phyloP scores from a whole-genome alignment of 2,113 vertebrate species.

The Melospiza georgiana region DNA sequence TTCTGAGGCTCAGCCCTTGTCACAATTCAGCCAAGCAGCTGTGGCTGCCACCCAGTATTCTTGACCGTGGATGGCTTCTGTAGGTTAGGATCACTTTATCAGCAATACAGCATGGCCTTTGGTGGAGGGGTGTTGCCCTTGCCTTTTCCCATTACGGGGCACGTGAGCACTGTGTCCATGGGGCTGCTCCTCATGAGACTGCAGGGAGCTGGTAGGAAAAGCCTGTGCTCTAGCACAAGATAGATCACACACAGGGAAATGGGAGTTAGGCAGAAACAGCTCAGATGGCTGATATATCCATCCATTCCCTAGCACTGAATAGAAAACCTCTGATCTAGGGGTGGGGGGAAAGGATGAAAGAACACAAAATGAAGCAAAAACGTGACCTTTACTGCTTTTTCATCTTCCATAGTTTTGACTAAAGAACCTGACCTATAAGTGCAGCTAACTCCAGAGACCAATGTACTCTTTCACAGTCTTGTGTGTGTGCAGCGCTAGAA shows the following conservation, averaged over 20 bases:
- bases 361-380: background rate
- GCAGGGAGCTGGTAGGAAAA: background rate
- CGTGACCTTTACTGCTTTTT: background rate
- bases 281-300: background rate
- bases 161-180: fast-evolving
- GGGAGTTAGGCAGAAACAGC: background rate
- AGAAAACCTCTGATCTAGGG: background rate
- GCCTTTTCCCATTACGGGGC: background rate
- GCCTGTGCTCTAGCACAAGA: background rate
- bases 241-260: background rate
- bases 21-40: background rate
- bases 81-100: background rate
- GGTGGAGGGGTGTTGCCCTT: background rate
- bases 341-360: background rate
- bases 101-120: background rate
- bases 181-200: background rate
- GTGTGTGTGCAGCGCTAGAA: background rate
- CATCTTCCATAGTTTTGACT: background rate
- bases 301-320: background rate
- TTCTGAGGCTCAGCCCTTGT: background rate
- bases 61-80: background rate
- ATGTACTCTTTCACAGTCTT: background rate
- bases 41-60: background rate
- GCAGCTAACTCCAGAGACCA: slow-evolving; percentile 33
- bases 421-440: background rate